A percentile compares a stretch with the other conserved stretches of the same genome.
These are phyloP conservation scores for Drosophila trichaetosa DNA, from an alignment of 2,888 invertebrate genomes.

Conservation along the genomic window DNA sequence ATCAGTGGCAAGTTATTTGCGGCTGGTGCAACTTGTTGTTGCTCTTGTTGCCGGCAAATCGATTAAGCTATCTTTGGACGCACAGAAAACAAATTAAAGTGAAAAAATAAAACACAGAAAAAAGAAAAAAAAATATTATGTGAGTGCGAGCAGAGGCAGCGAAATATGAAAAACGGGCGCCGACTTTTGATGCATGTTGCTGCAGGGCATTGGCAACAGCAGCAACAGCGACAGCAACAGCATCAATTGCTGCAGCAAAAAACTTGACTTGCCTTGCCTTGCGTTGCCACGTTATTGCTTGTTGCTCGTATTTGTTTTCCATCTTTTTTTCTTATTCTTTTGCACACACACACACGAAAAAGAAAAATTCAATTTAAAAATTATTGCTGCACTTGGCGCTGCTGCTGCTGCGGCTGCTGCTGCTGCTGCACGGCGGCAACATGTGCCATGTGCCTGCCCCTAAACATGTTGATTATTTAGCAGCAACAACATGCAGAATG, in stretches of 20 bases:
- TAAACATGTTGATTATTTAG: slow-evolving; percentile 79
- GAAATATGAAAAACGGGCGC: slow-evolving; percentile 77
- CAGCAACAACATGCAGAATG: slow-evolving; percentile 48
- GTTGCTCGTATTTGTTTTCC: slow-evolving; percentile 63
- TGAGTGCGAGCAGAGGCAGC: slow-evolving; percentile 43
- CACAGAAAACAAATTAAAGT: slow-evolving; percentile 70
- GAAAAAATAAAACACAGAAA: slow-evolving; percentile 27
- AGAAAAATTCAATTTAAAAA: slow-evolving; percentile 82
- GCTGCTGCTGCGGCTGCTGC: neutral
- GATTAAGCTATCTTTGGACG: slow-evolving; percentile 80
- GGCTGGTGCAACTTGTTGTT: slow-evolving; percentile 31
- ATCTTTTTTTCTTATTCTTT: slow-evolving; percentile 29
- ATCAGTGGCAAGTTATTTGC: slow-evolving; percentile 68
- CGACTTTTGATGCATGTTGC: slow-evolving; percentile 76
- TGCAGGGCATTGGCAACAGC: slow-evolving; percentile 58
- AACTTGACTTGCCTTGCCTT: slow-evolving; percentile 49
- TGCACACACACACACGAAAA: slow-evolving; percentile 6
- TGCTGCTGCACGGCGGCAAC: slow-evolving; percentile 62
- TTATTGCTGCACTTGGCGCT: slow-evolving; percentile 79
- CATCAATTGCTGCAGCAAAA: slow-evolving; percentile 31
- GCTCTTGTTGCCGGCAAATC: slow-evolving; percentile 69
- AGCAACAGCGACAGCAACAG: slow-evolving; percentile 24
- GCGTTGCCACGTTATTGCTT: slow-evolving; percentile 30
- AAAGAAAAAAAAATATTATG: slow-evolving; percentile 55
- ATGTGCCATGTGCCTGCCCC: slow-evolving; percentile 61